phyloP scores from a whole-genome alignment of 1,140 invertebrate species.

The Drosophila repleta region DNA sequence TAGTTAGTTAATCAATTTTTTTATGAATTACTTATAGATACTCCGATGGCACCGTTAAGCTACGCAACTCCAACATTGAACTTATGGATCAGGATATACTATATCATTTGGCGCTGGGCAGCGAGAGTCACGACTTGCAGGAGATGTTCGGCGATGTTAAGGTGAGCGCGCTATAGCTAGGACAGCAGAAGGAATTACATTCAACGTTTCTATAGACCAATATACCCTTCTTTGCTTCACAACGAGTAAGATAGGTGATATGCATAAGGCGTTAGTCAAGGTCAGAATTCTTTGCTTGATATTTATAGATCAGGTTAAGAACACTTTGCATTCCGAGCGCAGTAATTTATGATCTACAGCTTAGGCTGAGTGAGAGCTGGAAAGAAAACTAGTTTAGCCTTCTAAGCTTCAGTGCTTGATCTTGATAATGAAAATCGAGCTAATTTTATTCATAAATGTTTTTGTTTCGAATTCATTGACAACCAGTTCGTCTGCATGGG shows the following conservation, averaged over 20 bases:
- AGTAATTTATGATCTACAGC: background rate
- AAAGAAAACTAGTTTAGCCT: too few species aligned
- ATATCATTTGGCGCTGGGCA: slow-evolving; percentile 96
- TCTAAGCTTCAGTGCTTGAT: background rate
- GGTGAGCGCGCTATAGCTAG: slow-evolving; percentile 85
- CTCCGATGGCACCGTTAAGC: slow-evolving; percentile 91
- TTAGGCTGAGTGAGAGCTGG: too few species aligned
- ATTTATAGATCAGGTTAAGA: slow-evolving; percentile 1
- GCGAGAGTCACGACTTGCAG: slow-evolving; percentile 95
- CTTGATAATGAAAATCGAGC: slow-evolving; percentile 32
- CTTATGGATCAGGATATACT: slow-evolving; percentile 97
- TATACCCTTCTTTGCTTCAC: too few species aligned
- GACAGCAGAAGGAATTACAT: too few species aligned
- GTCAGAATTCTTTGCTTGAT: background rate
- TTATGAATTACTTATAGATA: slow-evolving; percentile 85
- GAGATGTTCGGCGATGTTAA: slow-evolving; percentile 98
- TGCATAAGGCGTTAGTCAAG: background rate
- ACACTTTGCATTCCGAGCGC: slow-evolving; percentile 14
- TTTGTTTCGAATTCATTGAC: slow-evolving; percentile 40
- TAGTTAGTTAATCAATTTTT: background rate
- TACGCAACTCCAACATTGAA: slow-evolving; percentile 94
- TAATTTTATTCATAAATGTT: background rate
- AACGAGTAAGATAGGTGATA: too few species aligned
- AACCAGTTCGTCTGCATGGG: slow-evolving; percentile 98
- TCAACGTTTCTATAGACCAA: too few species aligned